Evolutionary conservation across 1,140 invertebrate species (phyloP), one percentile per base, ranked within the genome.

Genomic region (Babylonia areolata): DNA sequence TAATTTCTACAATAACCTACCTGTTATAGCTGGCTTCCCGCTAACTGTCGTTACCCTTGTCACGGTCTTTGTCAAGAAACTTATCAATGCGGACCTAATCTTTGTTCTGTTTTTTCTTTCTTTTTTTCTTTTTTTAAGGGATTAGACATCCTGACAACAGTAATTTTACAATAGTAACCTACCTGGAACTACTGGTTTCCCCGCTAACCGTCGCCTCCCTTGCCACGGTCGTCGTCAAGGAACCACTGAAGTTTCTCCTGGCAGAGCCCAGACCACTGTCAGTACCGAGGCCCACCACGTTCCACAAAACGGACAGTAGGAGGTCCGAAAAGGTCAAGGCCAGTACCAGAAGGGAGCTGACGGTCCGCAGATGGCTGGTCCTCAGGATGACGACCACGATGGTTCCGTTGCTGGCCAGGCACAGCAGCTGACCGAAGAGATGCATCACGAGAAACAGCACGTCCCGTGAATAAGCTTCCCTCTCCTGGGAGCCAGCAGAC

Each of bases 321-420:
- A 77, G 75, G 37, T 77, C 75, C 2, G 75, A 77, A 31, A 77
- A 77, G 37, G 37, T 9, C 37, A 77, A 31, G 75, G 75, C 75
- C 75, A 77, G 35, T 11, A 40, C 37, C 15, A 37, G 37, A 37
- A 23, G 15, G 37, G 75, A 77, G 20, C 75, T 77, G 75, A 37
- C 33, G 12, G 37, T 40, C 28, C 5, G 75, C 37, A 39, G 75
- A 11, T 40, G 35, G 15, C 17, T 20, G 33, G 35, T 77, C 33
- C 75, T 35, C 37, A 77, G 28, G 75, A 77, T 77, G 33, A 77
- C 75, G 37, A 37, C 75, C 75, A 77, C 75, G 37, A 77, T 42
- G 37, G 20, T 77, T 15, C 75, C 75, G 75, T 77, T 77, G 37
- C 75, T 40, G 37, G 35, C 37, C 37, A 77, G 35, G 75, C 75